Evolutionary conservation across 2,888 invertebrate species (phyloP).

Genomic region (Ophraella communa): DNA sequence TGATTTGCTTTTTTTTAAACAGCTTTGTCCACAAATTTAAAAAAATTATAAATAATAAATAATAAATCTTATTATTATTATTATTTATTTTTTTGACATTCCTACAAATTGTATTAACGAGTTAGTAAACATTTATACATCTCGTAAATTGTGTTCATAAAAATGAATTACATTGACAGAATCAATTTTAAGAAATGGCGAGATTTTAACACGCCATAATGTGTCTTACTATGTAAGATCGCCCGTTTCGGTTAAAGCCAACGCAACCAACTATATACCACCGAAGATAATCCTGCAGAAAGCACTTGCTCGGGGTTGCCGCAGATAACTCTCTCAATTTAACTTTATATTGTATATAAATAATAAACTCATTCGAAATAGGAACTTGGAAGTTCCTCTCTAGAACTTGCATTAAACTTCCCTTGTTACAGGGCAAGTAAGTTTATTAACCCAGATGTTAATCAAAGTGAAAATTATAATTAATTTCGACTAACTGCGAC

Average conservation of each 20-base stretch:
- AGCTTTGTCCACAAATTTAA: no score
- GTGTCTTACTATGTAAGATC: background rate
- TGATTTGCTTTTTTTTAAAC: no score
- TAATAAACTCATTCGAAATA: conserved; percentile 10
- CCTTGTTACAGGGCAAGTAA: background rate
- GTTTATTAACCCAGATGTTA: background rate
- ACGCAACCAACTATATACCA: conserved; percentile 18
- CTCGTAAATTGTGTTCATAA: no score
- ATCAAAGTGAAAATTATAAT: background rate
- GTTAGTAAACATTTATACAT: no score
- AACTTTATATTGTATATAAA: conserved; percentile 21
- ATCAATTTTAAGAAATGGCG: no score
- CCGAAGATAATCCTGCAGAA: conserved; percentile 20
- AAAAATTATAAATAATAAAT: no score
- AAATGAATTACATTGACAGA: no score
- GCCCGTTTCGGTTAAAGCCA: conserved; percentile 1
- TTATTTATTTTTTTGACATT: no score
- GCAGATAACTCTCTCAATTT: conserved; percentile 21
- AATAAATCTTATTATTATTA: no score
- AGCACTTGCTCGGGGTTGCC: conserved; percentile 19
- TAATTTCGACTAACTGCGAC: background rate
- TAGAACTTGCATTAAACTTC: background rate
- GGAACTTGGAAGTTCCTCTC: background rate
- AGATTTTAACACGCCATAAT: conserved; percentile 8
- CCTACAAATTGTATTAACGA: no score